Base-by-base conservation (phyloP, 2,113 vertebrate genomes). In the Phrynosoma blainvillii region DNA sequence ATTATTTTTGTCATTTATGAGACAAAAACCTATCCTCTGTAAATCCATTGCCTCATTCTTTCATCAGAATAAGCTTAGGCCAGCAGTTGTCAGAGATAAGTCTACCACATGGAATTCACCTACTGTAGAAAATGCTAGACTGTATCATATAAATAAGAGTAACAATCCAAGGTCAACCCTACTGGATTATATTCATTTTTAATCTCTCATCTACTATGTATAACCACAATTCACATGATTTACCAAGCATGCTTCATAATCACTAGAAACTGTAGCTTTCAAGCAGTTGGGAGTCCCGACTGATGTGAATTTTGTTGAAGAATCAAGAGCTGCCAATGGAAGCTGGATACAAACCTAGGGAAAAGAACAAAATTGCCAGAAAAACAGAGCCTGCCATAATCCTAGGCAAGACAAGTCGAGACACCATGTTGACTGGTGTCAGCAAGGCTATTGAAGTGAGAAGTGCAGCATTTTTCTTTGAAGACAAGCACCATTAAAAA, bases 401-500 rank as follows among this genome's bases (percentile, higher is more conserved):
- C 78, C 87, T 79, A 30, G 65, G 54, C 14, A 86, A 30, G 90
- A 81, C 74, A 73, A 91, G 56, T 75, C 20, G 30, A 82, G 76
- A 32, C 1, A 0, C 25, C 71, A 65, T 21, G 1, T 66, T 52
- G 81, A 92, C 18, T 85, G 82, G 82, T 87, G 89, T 92, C 88
- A 90, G 90, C 78, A 87, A 82, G 87, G 84, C 73, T 25, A 76
- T 18, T 87, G 81, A 90, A 93, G 84, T 87, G 76, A 93, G 87
- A 92, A 92, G 79, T 73, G 62, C 52, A 89, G 8, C 62, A 89
- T 91, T 93, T 94, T 82, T 92, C 90, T 94, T 95, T 91, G 89
- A 77, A 2, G 89, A 93, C 88, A 92, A 92, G 40, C 84, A 84
- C 87, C 92, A 90, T 94, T 95, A 95, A 91, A 95, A 91, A 80